Conservation (phyloP, 2,113 vertebrate species). For the Falcunculus frontatus region DNA sequence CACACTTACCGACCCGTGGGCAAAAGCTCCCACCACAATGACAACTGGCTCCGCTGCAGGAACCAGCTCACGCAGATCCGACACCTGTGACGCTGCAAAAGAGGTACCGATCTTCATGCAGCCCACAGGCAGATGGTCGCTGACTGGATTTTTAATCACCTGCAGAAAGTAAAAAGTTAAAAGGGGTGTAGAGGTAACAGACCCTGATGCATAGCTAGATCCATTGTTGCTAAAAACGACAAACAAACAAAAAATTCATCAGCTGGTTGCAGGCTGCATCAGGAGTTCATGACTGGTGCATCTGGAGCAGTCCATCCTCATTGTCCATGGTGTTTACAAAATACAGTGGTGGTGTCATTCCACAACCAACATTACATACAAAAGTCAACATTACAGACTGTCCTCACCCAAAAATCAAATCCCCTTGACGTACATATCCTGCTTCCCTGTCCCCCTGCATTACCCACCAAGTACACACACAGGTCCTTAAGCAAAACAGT, state of each 20-base stretch:
- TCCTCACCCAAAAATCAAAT: background rate
- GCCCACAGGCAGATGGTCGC: constrained; percentile 89
- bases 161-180: background rate
- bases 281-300: too few species aligned
- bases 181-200: background rate
- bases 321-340: background rate
- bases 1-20: constrained; percentile 86
- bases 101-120: constrained; percentile 87
- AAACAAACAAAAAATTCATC: background rate
- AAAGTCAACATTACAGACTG: background rate
- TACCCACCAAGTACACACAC: background rate
- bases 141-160: constrained; percentile 96
- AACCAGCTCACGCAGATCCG: constrained; percentile 77
- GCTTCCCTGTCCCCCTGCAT: background rate
- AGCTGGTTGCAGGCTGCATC: background rate
- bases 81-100: constrained; percentile 76
- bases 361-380: background rate
- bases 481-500: background rate
- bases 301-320: background rate
- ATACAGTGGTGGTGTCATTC: background rate
- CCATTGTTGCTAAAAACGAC: background rate
- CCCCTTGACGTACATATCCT: background rate
- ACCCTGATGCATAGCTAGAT: background rate
- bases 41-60: constrained; percentile 81
- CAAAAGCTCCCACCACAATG: constrained; percentile 92